Evolutionary conservation across 2,888 invertebrate species (phyloP).

Genomic region (Macropis europaea): DNA sequence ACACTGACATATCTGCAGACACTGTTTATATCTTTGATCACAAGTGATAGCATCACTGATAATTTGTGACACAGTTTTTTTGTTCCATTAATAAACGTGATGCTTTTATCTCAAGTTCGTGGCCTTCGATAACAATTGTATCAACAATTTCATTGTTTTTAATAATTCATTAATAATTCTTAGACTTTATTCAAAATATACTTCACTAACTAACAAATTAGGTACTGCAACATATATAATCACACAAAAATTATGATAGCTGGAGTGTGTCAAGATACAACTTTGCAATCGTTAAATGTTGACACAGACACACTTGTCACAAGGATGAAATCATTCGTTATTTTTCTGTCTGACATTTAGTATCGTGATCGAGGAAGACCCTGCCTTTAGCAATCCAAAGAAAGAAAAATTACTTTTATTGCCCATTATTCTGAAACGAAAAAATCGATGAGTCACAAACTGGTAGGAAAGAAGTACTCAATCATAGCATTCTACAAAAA

Average conservation of each 20-base stretch:
- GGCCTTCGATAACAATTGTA: neutral
- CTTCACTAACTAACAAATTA: neutral
- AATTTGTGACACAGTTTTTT: neutral
- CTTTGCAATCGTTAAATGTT: neutral
- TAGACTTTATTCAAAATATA: neutral
- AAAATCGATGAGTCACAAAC: slow-evolving; percentile 44
- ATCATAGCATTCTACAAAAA: too few species aligned
- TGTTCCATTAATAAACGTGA: neutral
- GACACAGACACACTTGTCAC: neutral
- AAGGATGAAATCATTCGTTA: slow-evolving; percentile 9
- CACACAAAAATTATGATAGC: neutral
- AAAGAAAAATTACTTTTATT: slow-evolving; percentile 42
- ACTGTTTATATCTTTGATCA: too few species aligned
- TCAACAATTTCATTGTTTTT: neutral
- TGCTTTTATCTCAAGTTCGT: neutral
- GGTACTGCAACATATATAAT: neutral
- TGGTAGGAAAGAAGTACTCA: neutral
- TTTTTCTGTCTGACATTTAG: neutral
- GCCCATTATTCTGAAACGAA: slow-evolving; percentile 20
- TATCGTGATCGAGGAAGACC: neutral
- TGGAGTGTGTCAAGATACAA: neutral
- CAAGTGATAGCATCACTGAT: neutral
- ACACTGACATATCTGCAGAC: too few species aligned
- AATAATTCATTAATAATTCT: too few species aligned
- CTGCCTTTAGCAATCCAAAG: slow-evolving; percentile 6